Evolutionary conservation across 2,797 vertebrate species (phyloP), one percentile per base, ranked within the genome.

Genomic region (Eutrigla gurnardus): DNA sequence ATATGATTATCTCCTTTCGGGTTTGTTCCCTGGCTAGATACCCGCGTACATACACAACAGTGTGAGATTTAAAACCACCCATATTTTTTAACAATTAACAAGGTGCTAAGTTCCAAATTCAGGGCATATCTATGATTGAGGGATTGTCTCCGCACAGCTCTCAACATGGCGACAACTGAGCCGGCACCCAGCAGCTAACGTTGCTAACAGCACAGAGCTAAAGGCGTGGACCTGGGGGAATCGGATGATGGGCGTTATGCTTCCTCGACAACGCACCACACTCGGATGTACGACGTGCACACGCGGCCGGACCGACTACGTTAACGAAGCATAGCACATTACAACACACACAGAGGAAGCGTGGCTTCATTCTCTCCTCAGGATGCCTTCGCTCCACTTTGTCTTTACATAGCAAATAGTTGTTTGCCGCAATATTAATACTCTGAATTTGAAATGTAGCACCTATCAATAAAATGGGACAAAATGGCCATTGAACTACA

Each of bases 11-110:
- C 15, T 49, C 7, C 43, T 52, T 17, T 59, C 7, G 60, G 14
- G 50, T 58, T 46, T 33, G 8, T 15, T 25, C 46, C 50, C 25
- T 36, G 3, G 0, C 17, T 33, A 42, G 35, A 50, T 14, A 78
- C 39, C 15, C 13, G 1, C 36, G 17, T 8, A 57, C 9, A 40
- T 9, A 37, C 15, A 63, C 7, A 45, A 46, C 14, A 40, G 40
- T 60, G 52, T 78, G 37, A 59, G 12, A 66, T 66, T 78, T 68
- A 18, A 65, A 53, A 52, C 7, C 32, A 58, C 46, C 46, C 3
- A 9, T 53, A n/a, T 62, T 14, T 49, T 55, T 39, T 37, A 25
- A 25, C 25, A 25, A 25, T 25, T 39, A 58, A 50, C 18, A 37
- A 35, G 35, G 17, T n/a, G 55, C 35, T 37, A 39, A 58, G 11